Evolutionary conservation across 2,888 invertebrate genomes (phyloP), one percentile per base, ranked within the genome.

Genomic region (Strigamia crassipes): DNA sequence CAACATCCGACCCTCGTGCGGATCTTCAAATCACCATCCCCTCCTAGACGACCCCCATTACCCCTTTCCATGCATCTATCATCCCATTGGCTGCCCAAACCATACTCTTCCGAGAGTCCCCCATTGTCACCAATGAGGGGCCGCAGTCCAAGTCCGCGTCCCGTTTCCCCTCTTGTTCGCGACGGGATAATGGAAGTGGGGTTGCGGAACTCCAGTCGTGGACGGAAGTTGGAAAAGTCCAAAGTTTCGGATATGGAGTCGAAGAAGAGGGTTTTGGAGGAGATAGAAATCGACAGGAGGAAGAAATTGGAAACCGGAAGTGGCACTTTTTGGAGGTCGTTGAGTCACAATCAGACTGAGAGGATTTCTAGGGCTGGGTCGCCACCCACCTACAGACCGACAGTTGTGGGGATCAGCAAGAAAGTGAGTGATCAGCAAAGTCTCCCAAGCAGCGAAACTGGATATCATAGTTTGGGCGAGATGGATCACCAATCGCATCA

Each of bases 21-120:
- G 4, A 6, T 51, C 15, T 51, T n/a, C 51, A 13, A n/a, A n/a
- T 51, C 31, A 15, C 6, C 80, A 9, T 31, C 80, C 15, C 80
- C 80, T 15, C 80, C 80, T 18, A 42, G 80, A 80, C 80, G 80
- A 46, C 80, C 80, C 13, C 80, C 80, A 46, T 23, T 80, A 41
- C 80, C 80, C 9, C 5, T 80, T 2, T 80, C 80, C 18, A 9
- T 80, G 2, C 18, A 41, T 13, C 38, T 42, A 4, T 41, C 80
- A 18, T 21, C 18, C 18, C 80, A 80, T 42, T 80, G n/a, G 18
- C 15, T 80, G 12, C 80, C 80, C 1, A 18, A 46, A 80, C 80
- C 80, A 13, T 80, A 80, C 31, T 9, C n/a, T 27, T 73, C 73
- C 13, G 18, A 73, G 31, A 73, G 23, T 73, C 73, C 73, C 15